Evolutionary conservation across 2,797 vertebrate species (phyloP).

Genomic region (Siniperca scherzeri): DNA sequence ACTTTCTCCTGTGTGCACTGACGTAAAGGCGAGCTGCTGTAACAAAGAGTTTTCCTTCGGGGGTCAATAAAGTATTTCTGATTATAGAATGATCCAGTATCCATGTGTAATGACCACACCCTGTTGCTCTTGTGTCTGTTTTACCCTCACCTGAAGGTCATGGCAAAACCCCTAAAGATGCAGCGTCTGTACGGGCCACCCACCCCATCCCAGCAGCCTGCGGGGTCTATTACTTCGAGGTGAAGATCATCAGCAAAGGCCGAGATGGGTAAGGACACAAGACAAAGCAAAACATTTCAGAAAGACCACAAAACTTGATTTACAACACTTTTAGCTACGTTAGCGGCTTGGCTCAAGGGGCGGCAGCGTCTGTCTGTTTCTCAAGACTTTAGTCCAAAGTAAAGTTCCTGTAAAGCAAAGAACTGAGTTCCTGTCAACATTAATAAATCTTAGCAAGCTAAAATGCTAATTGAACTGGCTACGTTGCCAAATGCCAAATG

Average conservation of each 20-base stretch:
- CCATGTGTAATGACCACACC: neutral
- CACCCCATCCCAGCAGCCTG: constrained; percentile 99
- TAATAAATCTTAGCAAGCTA: too few relatives aligned
- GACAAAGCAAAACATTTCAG: neutral
- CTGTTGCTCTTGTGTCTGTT: neutral
- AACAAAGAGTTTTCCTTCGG: too few relatives aligned
- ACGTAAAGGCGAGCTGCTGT: too few relatives aligned
- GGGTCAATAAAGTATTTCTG: too few relatives aligned
- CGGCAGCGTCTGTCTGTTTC: neutral
- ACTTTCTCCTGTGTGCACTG: too few relatives aligned
- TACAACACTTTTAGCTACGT: neutral
- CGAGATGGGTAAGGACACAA: constrained; percentile 93
- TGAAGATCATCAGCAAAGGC: constrained; percentile 99
- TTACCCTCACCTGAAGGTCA: constrained; percentile 86
- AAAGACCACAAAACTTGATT: too few relatives aligned
- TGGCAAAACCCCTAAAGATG: constrained; percentile 99
- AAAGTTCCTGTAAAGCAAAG: neutral
- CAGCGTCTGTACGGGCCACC: constrained; percentile 96
- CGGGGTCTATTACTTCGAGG: constrained; percentile 99
- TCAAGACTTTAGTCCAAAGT: neutral
- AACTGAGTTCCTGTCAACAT: neutral
- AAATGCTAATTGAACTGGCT: too few relatives aligned
- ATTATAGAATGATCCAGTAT: neutral
- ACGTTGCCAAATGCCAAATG: neutral
- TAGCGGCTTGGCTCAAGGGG: neutral